Conservation (phyloP, 2,113 vertebrate genomes). For the Atrichornis clamosus region DNA sequence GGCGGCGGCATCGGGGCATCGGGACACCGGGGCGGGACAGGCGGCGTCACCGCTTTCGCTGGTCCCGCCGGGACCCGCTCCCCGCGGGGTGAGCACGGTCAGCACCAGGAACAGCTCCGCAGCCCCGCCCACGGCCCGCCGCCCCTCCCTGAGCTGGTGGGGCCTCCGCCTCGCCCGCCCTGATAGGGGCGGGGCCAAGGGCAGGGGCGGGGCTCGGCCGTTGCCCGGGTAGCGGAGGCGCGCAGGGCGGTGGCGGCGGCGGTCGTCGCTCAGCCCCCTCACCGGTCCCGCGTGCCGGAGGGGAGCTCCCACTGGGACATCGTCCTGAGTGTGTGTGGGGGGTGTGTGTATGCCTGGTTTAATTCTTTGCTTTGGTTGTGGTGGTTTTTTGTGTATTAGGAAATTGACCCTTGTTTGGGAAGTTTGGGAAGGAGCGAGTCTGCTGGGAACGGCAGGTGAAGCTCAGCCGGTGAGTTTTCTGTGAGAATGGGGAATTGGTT, state of each 20-base stretch:
- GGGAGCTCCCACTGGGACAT: fast-evolving
- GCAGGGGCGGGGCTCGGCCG: neutral
- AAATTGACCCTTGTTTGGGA: neutral
- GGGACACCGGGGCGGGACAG: no score
- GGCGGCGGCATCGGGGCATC: no score
- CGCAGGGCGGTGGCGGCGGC: neutral
- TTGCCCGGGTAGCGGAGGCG: neutral
- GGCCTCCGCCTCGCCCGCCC: neutral
- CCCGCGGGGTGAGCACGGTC: neutral
- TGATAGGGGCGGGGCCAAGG: neutral
- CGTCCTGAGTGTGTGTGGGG: neutral
- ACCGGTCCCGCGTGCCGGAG: no score
- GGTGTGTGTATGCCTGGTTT: neutral
- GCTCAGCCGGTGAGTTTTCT: neutral
- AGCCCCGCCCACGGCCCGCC: neutral
- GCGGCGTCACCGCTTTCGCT: neutral
- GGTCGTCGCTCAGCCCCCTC: neutral
- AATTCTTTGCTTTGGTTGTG: neutral
- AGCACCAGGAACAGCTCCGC: neutral
- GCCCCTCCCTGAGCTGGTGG: neutral
- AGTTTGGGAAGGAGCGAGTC: neutral
- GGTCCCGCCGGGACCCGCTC: neutral
- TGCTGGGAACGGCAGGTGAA: neutral
- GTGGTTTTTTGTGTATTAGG: neutral
- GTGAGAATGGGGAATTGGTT: neutral